These are phyloP conservation scores for Heliconius ethilla DNA, from an alignment of 2,888 invertebrate genomes.

Conservation along the genomic window DNA sequence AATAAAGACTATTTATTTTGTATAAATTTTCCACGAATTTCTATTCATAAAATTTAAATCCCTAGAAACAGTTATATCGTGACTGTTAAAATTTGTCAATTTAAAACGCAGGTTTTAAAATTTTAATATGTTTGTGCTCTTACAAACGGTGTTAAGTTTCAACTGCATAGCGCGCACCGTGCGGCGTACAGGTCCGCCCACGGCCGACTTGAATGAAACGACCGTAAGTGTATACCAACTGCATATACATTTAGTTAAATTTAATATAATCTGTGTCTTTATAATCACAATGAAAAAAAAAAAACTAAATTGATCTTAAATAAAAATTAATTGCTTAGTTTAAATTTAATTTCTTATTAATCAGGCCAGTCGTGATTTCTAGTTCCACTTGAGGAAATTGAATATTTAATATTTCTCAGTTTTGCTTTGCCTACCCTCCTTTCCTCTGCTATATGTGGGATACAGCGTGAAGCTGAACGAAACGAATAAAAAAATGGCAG, in stretches of 20 bases:
- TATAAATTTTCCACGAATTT: no score
- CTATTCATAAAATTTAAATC: no score
- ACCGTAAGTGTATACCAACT: conserved; percentile 1
- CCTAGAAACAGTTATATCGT: neutral
- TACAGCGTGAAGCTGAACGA: no score
- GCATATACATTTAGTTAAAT: neutral
- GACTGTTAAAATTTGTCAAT: neutral
- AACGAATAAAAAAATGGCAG: no score
- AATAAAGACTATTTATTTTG: no score
- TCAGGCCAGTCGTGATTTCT: neutral
- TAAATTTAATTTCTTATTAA: neutral
- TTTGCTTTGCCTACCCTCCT: no score
- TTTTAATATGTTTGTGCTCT: conserved; percentile 10
- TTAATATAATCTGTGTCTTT: neutral
- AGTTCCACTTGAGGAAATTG: no score
- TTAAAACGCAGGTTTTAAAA: conserved; percentile 6
- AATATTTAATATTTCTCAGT: no score
- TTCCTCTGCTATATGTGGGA: no score
- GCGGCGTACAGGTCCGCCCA: conserved; percentile 37
- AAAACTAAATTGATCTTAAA: neutral
- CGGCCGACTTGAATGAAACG: conserved; percentile 34
- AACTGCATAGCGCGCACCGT: conserved; percentile 34
- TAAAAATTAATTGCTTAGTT: neutral
- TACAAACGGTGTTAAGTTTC: conserved; percentile 30
- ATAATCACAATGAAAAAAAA: neutral